Percentiles rank a stretch among this genome's conserved stretches.
These are phyloP conservation scores for Dendrophyllia cribrosa DNA, from an alignment of 64 coral and sea anemone species.

Conservation along the genomic window DNA sequence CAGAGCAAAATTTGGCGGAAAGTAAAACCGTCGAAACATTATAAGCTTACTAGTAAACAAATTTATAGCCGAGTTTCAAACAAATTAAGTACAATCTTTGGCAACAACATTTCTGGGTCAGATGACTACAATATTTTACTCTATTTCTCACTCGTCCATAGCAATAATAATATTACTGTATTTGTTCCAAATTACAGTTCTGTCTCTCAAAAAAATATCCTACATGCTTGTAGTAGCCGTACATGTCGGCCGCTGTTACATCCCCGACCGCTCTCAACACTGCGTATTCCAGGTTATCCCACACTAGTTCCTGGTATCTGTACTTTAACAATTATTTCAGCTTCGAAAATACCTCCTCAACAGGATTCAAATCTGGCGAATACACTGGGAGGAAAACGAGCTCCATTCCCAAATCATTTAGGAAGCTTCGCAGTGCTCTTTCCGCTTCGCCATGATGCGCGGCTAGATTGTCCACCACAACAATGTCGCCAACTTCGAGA, in stretches of 20 bases:
- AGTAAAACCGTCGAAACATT: too few relatives aligned
- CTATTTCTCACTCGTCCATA: background rate
- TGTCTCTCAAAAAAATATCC: constrained; percentile 26
- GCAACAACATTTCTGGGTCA: too few relatives aligned
- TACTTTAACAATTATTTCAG: constrained; percentile 69
- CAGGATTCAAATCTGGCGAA: constrained; percentile 67
- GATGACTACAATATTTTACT: too few relatives aligned
- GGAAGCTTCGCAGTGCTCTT: constrained; percentile 27
- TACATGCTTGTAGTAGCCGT: constrained; percentile 59
- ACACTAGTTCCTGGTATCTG: constrained; percentile 44
- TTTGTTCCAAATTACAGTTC: constrained; percentile 16
- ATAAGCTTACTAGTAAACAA: too few relatives aligned
- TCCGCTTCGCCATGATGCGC: constrained; percentile 50
- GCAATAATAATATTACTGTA: background rate
- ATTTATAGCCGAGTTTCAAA: too few relatives aligned
- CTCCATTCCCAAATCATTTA: constrained; percentile 40
- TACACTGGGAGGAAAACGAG: constrained; percentile 31
- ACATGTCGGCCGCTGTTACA: constrained; percentile 36
- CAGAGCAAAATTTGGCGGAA: too few relatives aligned
- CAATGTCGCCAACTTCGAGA: constrained; percentile 69
- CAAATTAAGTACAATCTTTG: too few relatives aligned
- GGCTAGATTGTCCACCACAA: constrained; percentile 63
- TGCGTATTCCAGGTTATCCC: constrained; percentile 58
- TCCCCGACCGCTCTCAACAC: constrained; percentile 14
- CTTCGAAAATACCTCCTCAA: constrained; percentile 75